Evolutionary conservation across 2,888 invertebrate genomes (phyloP).

Genomic region (Rosalia funebris): DNA sequence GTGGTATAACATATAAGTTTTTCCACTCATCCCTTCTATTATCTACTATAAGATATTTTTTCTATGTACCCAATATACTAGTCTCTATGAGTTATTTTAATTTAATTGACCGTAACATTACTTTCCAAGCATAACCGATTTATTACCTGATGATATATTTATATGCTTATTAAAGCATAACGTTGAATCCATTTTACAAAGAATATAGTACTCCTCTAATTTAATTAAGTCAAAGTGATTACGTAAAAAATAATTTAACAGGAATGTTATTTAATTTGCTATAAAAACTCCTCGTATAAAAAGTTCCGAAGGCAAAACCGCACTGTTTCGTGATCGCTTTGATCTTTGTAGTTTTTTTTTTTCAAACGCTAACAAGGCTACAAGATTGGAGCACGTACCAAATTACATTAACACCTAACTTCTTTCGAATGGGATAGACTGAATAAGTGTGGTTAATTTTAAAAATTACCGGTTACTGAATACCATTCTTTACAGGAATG

Average conservation of each 20-base stretch:
- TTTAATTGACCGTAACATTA: neutral
- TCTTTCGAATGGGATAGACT: neutral
- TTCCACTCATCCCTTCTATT: too few species aligned
- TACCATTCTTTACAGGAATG: neutral
- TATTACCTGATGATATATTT: neutral
- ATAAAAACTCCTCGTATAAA: constrained; percentile 1
- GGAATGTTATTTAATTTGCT: constrained; percentile 21
- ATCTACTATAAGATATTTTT: too few species aligned
- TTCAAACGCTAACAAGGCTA: neutral
- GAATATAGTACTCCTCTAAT: neutral
- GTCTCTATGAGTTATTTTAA: neutral
- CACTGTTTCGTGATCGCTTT: constrained; percentile 13
- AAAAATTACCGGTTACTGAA: constrained; percentile 1
- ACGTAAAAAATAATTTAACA: constrained; percentile 1
- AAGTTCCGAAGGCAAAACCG: constrained; percentile 11
- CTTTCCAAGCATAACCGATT: neutral
- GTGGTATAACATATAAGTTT: too few species aligned
- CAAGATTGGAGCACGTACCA: constrained; percentile 12
- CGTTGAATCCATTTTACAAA: neutral
- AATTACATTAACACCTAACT: constrained; percentile 14
- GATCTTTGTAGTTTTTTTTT: neutral
- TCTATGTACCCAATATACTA: too few species aligned
- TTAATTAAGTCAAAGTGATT: neutral
- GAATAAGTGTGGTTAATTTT: constrained; percentile 5
- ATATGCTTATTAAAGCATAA: constrained; percentile 1